Evolutionary conservation across 2,888 invertebrate species (phyloP).

Genomic region (Torymus aiolomorphi): DNA sequence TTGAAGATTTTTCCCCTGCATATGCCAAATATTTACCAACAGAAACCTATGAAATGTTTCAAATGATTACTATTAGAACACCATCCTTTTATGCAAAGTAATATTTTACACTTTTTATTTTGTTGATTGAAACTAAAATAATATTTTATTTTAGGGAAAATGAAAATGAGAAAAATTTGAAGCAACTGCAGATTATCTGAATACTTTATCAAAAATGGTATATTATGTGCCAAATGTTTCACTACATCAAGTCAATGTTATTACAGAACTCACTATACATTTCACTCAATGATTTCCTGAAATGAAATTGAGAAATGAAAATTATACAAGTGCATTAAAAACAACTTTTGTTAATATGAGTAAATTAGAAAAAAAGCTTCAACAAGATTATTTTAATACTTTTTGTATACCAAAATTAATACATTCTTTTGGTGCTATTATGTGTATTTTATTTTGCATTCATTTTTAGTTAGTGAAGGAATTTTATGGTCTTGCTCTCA

Average conservation of each 20-base stretch:
- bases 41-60: constrained; percentile 74
- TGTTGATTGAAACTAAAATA: too few relatives aligned
- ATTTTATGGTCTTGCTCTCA: constrained; percentile 82
- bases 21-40: constrained; percentile 74
- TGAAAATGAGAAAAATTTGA: constrained; percentile 70
- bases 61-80: constrained; percentile 75
- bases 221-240: constrained; percentile 71
- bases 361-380: constrained; percentile 69
- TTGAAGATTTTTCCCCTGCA: constrained; percentile 79
- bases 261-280: constrained; percentile 75
- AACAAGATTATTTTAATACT: constrained; percentile 75
- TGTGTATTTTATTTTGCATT: too few relatives aligned
- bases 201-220: constrained; percentile 77
- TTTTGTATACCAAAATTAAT: too few relatives aligned
- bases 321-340: constrained; percentile 72
- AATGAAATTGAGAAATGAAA: constrained; percentile 72
- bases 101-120: constrained; percentile 16
- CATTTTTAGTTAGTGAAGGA: constrained; percentile 76
- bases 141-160: constrained; percentile 73
- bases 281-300: constrained; percentile 78
- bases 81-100: constrained; percentile 67
- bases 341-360: constrained; percentile 74
- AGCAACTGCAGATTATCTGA: constrained; percentile 77
- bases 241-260: constrained; percentile 74
- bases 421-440: too few relatives aligned